Evolutionary conservation across 2,888 invertebrate species (phyloP), one percentile per base, ranked within the genome.

Genomic region (Nesidiocoris tenuis): DNA sequence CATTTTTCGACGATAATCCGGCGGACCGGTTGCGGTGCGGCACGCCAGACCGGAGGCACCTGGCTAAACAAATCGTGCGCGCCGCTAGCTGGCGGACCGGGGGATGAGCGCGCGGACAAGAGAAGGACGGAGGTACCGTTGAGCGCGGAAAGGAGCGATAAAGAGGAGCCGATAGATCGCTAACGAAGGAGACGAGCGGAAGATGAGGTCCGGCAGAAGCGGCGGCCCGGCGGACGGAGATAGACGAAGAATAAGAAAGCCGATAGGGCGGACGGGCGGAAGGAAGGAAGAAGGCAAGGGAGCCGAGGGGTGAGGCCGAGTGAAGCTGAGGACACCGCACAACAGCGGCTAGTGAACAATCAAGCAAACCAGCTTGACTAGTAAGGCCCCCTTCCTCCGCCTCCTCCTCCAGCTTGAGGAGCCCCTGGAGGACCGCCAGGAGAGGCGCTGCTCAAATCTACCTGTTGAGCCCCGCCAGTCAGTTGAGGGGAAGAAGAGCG

Each of bases 281-380:
- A 63, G 19, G 19, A 2, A n/a, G 24, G 64, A 63, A 63, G 19
- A 63, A 2, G 22, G 24, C 7, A 18, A 21, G 64, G 64, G 24
- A 23, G 24, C 5, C 5, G n/a, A 23, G 22, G 24, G 17, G 21
- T 19, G 64, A 63, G 21, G 24, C 21, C n/a, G 64, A 19, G 19
- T 3, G 24, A 7, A 23, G 24, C 21, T 5, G 64, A 63, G 72
- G 61, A 72, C 72, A 55, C 61, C 63, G 59, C 57, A 39, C 39
- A 39, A 39, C 39, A 39, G 39, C 39, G 39, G 61, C 61, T 72
- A 63, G 63, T 61, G 61, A 72, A 72, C 72, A 72, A 72, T 72
- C 72, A 72, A 72, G 72, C 63, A 72, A 72, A 72, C 72, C 72
- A 72, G 72, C 72, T 72, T 72, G 72, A 72, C 72, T 72, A 72